Conservation (phyloP, 1,140 invertebrate species). For the Lasioglossum baleicum region DNA sequence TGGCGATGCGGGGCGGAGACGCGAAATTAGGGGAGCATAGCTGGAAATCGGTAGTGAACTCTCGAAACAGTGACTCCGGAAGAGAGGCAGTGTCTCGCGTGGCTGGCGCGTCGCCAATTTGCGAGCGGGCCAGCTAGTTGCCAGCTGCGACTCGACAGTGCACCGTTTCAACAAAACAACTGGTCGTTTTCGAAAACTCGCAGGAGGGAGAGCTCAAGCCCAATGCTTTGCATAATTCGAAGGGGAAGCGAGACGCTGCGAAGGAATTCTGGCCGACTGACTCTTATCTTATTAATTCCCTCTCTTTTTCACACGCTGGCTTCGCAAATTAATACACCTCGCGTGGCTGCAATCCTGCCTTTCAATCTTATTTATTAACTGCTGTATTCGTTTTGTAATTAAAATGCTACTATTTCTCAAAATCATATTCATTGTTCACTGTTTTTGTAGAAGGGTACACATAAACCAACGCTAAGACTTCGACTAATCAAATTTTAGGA, state of each 20-base stretch:
- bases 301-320: too few species aligned
- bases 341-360: too few species aligned
- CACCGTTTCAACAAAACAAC: not conserved
- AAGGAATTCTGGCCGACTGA: not conserved
- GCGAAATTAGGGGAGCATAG: not conserved
- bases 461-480: too few species aligned
- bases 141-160: not conserved
- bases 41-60: not conserved
- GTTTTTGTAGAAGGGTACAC: too few species aligned
- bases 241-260: not conserved
- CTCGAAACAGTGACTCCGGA: not conserved
- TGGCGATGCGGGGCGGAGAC: too few species aligned
- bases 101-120: not conserved
- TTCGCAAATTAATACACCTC: too few species aligned
- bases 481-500: too few species aligned
- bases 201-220: not conserved
- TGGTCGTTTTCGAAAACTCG: slow-evolving; percentile 5
- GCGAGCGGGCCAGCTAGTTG: not conserved
- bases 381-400: too few species aligned
- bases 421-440: too few species aligned
- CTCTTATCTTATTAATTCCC: too few species aligned
- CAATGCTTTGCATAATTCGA: not conserved
- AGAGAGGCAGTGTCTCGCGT: not conserved
- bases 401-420: too few species aligned
- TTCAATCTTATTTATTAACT: too few species aligned